Conservation (phyloP, 2,797 vertebrate species). For the Myiotriccus ornatus region DNA sequence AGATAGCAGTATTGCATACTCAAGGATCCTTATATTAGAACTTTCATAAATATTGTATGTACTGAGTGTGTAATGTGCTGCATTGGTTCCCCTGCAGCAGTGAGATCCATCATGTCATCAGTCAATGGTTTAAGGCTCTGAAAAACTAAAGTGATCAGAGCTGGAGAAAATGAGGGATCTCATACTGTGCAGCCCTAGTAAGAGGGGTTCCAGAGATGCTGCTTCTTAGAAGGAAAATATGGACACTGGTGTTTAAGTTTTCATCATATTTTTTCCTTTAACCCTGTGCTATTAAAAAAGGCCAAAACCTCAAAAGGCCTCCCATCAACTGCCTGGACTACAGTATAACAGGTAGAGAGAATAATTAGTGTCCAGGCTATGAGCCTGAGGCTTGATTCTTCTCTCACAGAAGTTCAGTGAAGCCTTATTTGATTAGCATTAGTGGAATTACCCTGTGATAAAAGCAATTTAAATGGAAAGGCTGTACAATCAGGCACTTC, state of each 20-base stretch:
- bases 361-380: background rate
- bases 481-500: background rate
- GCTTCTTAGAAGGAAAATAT: background rate
- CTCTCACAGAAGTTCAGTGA: background rate
- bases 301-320: background rate
- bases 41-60: constrained; percentile 23
- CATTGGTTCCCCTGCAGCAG: background rate
- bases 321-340: background rate
- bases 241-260: background rate
- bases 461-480: background rate
- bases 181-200: background rate
- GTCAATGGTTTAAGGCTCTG: background rate
- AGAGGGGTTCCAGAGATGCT: background rate
- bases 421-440: background rate
- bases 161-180: background rate
- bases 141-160: background rate
- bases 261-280: background rate
- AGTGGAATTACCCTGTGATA: background rate
- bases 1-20: background rate
- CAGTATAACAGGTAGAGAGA: background rate
- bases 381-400: background rate
- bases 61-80: background rate
- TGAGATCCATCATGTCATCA: background rate
- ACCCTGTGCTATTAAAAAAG: background rate
- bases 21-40: background rate